A percentile compares a stretch with the other conserved stretches of the same genome.
These are phyloP conservation scores for Trichechus manatus DNA, from an alignment of 2,113 vertebrate species.

Conservation along the genomic window DNA sequence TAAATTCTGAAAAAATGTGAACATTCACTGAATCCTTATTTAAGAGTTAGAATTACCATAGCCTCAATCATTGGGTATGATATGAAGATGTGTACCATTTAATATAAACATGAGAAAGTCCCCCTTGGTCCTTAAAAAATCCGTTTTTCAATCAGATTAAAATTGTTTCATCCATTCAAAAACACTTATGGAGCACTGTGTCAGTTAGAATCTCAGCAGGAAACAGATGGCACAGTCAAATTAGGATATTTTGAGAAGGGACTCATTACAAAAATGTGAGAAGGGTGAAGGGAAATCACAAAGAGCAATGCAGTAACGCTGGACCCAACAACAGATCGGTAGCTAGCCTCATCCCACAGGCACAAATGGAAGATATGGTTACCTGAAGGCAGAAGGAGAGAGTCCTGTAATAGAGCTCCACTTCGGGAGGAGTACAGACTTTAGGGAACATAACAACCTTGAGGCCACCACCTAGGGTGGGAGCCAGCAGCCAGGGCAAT, in stretches of 20 bases:
- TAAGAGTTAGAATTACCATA: not conserved
- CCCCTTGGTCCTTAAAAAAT: conserved; percentile 32
- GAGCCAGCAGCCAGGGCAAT: not conserved
- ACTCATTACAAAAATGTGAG: not conserved
- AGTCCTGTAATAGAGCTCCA: not conserved
- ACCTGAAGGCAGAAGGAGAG: not conserved
- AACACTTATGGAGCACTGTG: not conserved
- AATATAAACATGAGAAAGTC: not conserved
- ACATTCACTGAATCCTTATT: not conserved
- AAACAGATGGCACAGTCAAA: not conserved
- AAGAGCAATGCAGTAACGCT: not conserved
- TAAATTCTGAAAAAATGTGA: not conserved
- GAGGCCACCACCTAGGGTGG: not conserved
- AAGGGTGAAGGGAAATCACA: not conserved
- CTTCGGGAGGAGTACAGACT: not conserved
- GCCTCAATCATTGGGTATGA: not conserved
- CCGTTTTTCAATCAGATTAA: not conserved
- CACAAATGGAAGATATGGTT: not conserved
- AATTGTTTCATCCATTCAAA: not conserved
- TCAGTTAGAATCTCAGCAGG: not conserved
- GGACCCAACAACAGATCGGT: not conserved
- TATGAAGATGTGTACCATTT: not conserved
- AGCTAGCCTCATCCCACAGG: not conserved
- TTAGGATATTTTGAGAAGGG: not conserved
- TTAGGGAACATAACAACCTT: not conserved